Conservation (phyloP, 1,140 invertebrate genomes). For the Lordiphosa collinella region DNA sequence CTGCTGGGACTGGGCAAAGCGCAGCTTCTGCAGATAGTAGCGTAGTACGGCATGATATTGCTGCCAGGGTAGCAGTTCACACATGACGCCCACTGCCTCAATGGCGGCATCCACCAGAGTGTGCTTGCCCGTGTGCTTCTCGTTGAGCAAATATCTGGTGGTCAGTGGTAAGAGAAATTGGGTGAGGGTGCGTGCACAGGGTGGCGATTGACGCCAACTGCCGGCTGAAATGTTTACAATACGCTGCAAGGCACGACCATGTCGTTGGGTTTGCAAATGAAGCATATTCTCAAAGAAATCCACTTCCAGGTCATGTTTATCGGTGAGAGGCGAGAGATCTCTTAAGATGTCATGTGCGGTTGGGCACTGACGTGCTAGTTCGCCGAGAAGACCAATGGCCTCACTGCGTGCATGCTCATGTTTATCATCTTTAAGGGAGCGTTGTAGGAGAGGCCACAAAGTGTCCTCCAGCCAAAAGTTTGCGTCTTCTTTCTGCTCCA, state of each 20-base stretch:
- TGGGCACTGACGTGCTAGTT: slow-evolving; percentile 86
- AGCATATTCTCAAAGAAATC: slow-evolving; percentile 97
- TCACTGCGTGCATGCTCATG: slow-evolving; percentile 86
- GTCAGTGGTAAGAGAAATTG: slow-evolving; percentile 93
- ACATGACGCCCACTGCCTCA: slow-evolving; percentile 87
- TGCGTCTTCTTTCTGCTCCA: slow-evolving; percentile 72
- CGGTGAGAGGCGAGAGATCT: slow-evolving; percentile 87
- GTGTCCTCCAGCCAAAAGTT: slow-evolving; percentile 87
- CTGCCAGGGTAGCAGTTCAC: slow-evolving; percentile 90
- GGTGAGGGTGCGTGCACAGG: slow-evolving; percentile 86
- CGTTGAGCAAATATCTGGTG: slow-evolving; percentile 88
- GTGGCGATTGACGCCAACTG: slow-evolving; percentile 62
- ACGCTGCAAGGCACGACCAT: slow-evolving; percentile 85
- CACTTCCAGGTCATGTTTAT: slow-evolving; percentile 89
- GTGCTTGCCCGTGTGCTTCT: slow-evolving; percentile 87
- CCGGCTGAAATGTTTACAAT: slow-evolving; percentile 47
- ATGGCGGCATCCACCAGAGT: slow-evolving; percentile 92
- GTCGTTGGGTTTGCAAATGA: slow-evolving; percentile 91
- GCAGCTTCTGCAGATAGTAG: slow-evolving; percentile 88
- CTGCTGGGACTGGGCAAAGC: slow-evolving; percentile 86
- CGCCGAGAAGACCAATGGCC: slow-evolving; percentile 87
- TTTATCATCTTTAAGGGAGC: slow-evolving; percentile 83
- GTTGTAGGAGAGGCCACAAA: slow-evolving; percentile 85
- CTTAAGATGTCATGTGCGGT: slow-evolving; percentile 85
- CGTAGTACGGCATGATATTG: slow-evolving; percentile 91